Conservation (phyloP, 2,113 vertebrate genomes). For the Thymallus thymallus region DNA sequence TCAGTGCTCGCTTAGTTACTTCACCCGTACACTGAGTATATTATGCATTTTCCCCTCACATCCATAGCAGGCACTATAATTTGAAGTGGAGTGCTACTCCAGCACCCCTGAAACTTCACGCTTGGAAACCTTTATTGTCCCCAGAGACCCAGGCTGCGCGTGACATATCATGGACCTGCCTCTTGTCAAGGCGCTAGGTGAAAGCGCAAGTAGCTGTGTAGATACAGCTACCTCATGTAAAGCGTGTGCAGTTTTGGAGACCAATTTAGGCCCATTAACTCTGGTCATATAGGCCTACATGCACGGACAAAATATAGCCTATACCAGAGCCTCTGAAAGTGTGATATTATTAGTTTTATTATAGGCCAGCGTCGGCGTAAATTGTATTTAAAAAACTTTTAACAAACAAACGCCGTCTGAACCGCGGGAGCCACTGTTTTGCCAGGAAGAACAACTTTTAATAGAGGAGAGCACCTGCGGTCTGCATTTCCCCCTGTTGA, state of each 20-base stretch:
- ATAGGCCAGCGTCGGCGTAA: too few species aligned
- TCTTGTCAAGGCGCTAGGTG: constrained; percentile 59
- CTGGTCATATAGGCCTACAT: too few species aligned
- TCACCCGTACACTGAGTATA: constrained; percentile 60
- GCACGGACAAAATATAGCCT: too few species aligned
- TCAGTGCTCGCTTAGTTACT: constrained; percentile 63
- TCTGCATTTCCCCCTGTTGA: too few species aligned
- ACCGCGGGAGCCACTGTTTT: too few species aligned
- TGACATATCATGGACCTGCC: constrained; percentile 64
- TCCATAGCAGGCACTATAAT: constrained; percentile 47
- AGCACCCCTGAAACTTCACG: constrained; percentile 65
- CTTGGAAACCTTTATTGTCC: constrained; percentile 58
- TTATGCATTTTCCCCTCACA: constrained; percentile 54
- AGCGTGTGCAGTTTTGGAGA: constrained; percentile 10
- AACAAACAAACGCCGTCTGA: too few species aligned
- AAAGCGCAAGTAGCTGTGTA: constrained; percentile 30
- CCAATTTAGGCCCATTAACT: constrained; percentile 1
- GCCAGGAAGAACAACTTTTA: too few species aligned
- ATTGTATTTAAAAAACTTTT: too few species aligned
- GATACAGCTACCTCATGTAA: constrained; percentile 13
- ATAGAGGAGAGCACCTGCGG: too few species aligned
- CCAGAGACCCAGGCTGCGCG: constrained; percentile 19
- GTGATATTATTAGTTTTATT: too few species aligned
- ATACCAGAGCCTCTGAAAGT: too few species aligned
- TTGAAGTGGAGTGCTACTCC: constrained; percentile 54